Evolutionary conservation across 1,140 invertebrate genomes (phyloP).

Genomic region (Helicoverpa armigera): DNA sequence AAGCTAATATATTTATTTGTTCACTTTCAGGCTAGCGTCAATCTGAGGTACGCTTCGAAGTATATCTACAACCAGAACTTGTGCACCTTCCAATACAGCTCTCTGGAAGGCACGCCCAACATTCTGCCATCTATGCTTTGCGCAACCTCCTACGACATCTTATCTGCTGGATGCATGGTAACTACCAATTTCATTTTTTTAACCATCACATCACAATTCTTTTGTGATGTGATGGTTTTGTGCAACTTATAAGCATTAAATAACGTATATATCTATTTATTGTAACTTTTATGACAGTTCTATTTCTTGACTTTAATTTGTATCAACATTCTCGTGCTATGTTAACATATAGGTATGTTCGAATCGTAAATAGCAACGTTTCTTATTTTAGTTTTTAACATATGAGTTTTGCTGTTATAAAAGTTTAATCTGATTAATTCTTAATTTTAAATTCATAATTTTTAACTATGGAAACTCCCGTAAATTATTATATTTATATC

Average conservation of each 20-base stretch:
- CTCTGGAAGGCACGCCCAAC: conserved; percentile 24
- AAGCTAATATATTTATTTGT: too few species aligned
- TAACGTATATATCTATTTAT: too few species aligned
- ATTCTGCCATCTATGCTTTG: conserved; percentile 58
- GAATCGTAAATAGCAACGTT: too few species aligned
- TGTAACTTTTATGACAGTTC: too few species aligned
- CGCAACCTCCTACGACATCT: conserved; percentile 51
- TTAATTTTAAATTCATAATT: too few species aligned
- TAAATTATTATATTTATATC: not conserved
- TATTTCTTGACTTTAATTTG: too few species aligned
- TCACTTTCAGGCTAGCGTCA: conserved; percentile 44
- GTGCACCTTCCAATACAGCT: conserved; percentile 52
- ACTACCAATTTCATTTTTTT: conserved; percentile 26
- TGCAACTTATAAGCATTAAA: too few species aligned
- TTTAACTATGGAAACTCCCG: not conserved
- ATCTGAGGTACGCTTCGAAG: conserved; percentile 49
- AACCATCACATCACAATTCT: not conserved
- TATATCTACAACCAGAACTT: conserved; percentile 57
- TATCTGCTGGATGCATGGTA: conserved; percentile 52
- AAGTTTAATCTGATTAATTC: too few species aligned
- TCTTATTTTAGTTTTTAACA: too few species aligned
- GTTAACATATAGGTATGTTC: too few species aligned
- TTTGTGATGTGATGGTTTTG: not conserved
- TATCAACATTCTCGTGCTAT: too few species aligned
- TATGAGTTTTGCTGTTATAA: too few species aligned